Conservation (phyloP, 2,797 vertebrate species). For the Gallinago solitaria region DNA sequence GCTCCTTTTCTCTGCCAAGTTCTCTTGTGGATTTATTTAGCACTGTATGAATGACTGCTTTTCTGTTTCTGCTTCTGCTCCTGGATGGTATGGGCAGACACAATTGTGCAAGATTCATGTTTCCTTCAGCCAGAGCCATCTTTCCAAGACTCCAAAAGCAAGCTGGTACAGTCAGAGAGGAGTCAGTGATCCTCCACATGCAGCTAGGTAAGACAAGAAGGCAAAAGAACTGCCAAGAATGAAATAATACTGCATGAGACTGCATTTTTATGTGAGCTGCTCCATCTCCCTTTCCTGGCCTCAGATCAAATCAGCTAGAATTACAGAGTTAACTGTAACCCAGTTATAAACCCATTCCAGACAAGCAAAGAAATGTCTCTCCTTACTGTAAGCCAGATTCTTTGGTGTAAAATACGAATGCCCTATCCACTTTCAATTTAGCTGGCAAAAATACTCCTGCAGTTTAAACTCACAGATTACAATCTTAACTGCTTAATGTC, state of each 20-base stretch:
- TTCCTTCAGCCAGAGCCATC: neutral
- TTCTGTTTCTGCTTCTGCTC: neutral
- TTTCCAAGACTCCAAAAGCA: neutral
- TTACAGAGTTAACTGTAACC: neutral
- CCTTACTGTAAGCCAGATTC: neutral
- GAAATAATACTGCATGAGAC: constrained; percentile 4
- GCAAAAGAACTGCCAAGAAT: neutral
- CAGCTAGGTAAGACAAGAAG: neutral
- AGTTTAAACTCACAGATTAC: neutral
- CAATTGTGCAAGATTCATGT: neutral
- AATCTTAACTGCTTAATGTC: neutral
- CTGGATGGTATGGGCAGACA: neutral
- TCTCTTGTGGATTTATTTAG: neutral
- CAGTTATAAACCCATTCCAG: neutral
- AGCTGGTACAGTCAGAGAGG: neutral
- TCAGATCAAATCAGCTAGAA: neutral
- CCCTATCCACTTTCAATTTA: neutral
- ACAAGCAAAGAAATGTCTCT: neutral
- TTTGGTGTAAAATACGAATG: neutral
- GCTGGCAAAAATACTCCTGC: neutral
- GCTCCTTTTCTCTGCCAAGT: neutral
- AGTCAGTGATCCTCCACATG: neutral
- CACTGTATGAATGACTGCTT: neutral
- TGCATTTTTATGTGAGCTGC: constrained; percentile 11
- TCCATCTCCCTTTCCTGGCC: constrained; percentile 1